Conservation (phyloP, 2,888 invertebrate species). For the Monoplex corrugatus region DNA sequence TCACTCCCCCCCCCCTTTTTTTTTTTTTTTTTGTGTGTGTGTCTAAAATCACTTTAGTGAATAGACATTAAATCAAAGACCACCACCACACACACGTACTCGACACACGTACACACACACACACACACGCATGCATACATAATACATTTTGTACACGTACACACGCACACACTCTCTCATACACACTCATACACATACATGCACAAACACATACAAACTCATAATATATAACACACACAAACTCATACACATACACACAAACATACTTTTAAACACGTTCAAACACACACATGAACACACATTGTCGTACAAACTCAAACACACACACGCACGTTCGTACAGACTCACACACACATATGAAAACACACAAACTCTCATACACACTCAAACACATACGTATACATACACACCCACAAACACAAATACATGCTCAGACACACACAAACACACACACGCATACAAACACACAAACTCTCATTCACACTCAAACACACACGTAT, state of each 20-base stretch:
- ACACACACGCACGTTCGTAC: neutral
- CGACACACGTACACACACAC: slow-evolving; percentile 5
- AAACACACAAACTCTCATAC: neutral
- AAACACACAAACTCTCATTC: neutral
- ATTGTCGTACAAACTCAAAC: neutral
- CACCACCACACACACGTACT: neutral
- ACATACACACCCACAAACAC: slow-evolving; percentile 18
- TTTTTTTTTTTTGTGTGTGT: too few relatives aligned
- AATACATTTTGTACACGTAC: too few relatives aligned
- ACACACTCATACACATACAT: neutral
- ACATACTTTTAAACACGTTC: neutral
- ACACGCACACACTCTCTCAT: neutral
- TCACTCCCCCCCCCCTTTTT: too few relatives aligned
- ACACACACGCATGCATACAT: slow-evolving; percentile 7
- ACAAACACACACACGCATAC: slow-evolving; percentile 24
- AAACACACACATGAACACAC: neutral
- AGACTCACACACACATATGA: neutral
- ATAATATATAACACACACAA: too few relatives aligned
- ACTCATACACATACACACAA: neutral
- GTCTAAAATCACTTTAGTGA: too few relatives aligned
- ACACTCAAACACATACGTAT: neutral
- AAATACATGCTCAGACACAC: slow-evolving; percentile 17
- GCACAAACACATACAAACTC: neutral
- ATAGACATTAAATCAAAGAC: too few relatives aligned
- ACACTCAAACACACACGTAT: neutral